Evolutionary conservation across 2,888 invertebrate genomes (phyloP).

Genomic region (Leptinotarsa haldemani): DNA sequence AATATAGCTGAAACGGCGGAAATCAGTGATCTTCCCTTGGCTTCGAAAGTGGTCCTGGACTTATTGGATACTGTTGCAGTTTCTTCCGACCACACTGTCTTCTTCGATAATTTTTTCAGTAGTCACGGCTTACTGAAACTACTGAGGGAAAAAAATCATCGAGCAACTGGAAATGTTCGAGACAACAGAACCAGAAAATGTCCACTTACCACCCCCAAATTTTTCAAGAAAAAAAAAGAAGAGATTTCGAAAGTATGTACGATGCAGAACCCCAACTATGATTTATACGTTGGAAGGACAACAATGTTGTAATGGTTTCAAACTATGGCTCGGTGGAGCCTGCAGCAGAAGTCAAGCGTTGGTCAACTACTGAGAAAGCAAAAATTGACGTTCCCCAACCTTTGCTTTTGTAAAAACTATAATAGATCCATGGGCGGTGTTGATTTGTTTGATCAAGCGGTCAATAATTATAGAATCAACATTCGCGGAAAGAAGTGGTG

Average conservation of each 20-base stretch:
- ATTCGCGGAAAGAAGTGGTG: constrained; percentile 33
- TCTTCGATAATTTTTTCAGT: constrained; percentile 42
- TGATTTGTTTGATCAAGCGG: constrained; percentile 4
- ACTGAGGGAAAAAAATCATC: constrained; percentile 14
- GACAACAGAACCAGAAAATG: constrained; percentile 26
- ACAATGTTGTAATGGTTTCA: constrained; percentile 26
- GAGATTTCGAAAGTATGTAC: constrained; percentile 21
- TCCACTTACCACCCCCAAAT: constrained; percentile 4
- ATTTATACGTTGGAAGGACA: constrained; percentile 32
- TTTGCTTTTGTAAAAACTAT: constrained; percentile 15
- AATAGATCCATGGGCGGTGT: constrained; percentile 9
- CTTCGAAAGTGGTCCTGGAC: constrained; percentile 44
- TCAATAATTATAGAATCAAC: not conserved
- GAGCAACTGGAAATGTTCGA: constrained; percentile 28
- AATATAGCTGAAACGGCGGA: not conserved
- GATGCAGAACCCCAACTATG: constrained; percentile 21
- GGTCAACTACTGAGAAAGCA: constrained; percentile 17
- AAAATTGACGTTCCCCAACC: constrained; percentile 22
- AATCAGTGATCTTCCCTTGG: constrained; percentile 31
- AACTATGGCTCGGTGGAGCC: constrained; percentile 22
- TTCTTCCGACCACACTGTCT: constrained; percentile 26
- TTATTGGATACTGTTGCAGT: constrained; percentile 30
- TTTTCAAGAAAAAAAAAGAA: not conserved
- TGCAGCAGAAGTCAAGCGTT: not conserved
- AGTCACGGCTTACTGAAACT: constrained; percentile 26